phyloP scores from a whole-genome alignment of 2,113 vertebrate genomes.

The Eudyptes chrysolophus region DNA sequence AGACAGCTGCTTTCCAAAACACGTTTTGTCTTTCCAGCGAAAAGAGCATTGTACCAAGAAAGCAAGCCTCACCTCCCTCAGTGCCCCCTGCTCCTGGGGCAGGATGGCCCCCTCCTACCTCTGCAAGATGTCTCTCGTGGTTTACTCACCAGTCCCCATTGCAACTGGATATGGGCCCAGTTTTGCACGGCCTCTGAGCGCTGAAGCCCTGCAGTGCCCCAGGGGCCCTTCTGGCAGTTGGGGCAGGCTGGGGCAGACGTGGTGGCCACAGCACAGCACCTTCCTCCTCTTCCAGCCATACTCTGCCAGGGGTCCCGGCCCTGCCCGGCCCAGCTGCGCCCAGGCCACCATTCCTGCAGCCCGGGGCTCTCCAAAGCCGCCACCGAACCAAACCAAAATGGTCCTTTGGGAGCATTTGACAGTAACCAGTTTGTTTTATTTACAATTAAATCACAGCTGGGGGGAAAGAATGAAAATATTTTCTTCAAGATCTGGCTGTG shows the following conservation, averaged over 20 bases:
- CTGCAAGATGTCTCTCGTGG: rapidly evolving
- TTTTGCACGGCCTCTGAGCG: rapidly evolving
- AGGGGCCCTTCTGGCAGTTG: rapidly evolving
- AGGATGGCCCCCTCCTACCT: background rate
- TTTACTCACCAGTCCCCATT: background rate
- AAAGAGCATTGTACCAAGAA: background rate
- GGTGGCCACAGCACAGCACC: rapidly evolving
- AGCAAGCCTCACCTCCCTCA: background rate
- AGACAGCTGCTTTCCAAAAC: background rate
- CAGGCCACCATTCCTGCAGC: background rate
- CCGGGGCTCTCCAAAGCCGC: background rate
- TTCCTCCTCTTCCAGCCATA: background rate
- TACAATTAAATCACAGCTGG: background rate
- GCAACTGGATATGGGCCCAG: rapidly evolving
- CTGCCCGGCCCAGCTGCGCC: background rate
- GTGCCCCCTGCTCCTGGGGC: rapidly evolving
- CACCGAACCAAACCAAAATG: background rate
- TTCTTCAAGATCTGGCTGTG: background rate
- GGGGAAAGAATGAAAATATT: background rate
- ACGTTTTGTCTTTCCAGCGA: background rate
- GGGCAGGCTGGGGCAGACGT: background rate
- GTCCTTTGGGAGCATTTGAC: background rate
- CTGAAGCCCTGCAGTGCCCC: rapidly evolving
- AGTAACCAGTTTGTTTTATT: background rate
- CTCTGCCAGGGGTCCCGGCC: rapidly evolving